Percentiles rank a stretch among this genome's conserved stretches.
Conservation (phyloP, 2,888 invertebrate species). For the Ichneumoninae sp. region DNA sequence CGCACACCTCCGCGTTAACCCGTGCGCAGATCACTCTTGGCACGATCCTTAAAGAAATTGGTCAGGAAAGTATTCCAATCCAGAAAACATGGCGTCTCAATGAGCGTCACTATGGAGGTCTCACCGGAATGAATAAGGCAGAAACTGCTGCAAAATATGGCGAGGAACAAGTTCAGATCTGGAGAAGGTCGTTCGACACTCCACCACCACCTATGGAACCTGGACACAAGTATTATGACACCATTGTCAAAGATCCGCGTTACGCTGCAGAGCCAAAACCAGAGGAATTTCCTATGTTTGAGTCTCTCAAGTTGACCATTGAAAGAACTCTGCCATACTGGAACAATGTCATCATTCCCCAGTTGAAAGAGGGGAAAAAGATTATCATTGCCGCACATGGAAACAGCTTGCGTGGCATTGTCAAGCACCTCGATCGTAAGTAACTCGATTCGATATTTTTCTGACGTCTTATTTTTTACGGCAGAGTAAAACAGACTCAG, state of each 20-base stretch:
- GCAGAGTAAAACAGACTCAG: no score
- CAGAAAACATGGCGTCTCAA: slow-evolving; percentile 93
- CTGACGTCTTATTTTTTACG: not conserved
- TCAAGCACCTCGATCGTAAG: slow-evolving; percentile 93
- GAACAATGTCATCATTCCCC: slow-evolving; percentile 92
- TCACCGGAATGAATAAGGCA: slow-evolving; percentile 93
- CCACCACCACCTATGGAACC: slow-evolving; percentile 93
- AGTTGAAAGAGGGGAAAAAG: slow-evolving; percentile 92
- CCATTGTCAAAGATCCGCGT: slow-evolving; percentile 90
- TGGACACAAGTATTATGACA: slow-evolving; percentile 90
- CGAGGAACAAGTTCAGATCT: slow-evolving; percentile 93
- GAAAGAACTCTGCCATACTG: slow-evolving; percentile 94
- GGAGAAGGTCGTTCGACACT: slow-evolving; percentile 93
- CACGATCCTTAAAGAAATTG: slow-evolving; percentile 88
- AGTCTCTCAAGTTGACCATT: slow-evolving; percentile 93
- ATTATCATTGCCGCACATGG: slow-evolving; percentile 95
- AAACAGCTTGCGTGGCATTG: slow-evolving; percentile 93
- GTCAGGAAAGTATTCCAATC: slow-evolving; percentile 88
- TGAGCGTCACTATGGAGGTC: slow-evolving; percentile 94
- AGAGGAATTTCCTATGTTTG: slow-evolving; percentile 92
- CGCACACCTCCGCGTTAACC: slow-evolving; percentile 92
- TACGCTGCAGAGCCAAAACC: slow-evolving; percentile 90
- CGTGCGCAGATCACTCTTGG: slow-evolving; percentile 91
- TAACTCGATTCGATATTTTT: slow-evolving; percentile 58
- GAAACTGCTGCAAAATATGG: slow-evolving; percentile 94